Base-by-base conservation (phyloP, 2,888 invertebrate species). In the Xanthia togata region DNA sequence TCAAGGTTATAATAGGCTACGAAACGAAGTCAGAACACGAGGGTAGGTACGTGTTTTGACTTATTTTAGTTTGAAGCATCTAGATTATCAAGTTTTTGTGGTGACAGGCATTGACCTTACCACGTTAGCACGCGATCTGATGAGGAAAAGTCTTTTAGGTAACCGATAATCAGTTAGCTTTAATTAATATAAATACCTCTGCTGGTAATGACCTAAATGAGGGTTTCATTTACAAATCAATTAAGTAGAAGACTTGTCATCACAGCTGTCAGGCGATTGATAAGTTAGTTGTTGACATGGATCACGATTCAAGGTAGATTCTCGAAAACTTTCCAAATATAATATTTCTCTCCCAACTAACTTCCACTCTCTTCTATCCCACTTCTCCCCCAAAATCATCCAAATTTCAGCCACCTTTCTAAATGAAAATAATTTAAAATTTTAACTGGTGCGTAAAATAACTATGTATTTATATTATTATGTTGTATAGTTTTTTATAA, bases 161-260 rank as follows among this genome's bases (percentile, higher is more conserved):
- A 67, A 75, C 47, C 26, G 75, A 75, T 55, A 62, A 63, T 41
- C 31, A 26, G 35, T 65, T 53, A 79, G 20, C n/a, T 59, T 70
- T 70, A 62, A 75, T 80, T 50, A 67, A 47, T n/a, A 67, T n/a
- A 44, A 76, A 62, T 31, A 26, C 23, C 23, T 60, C 6, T 38
- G 4, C 31, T 57, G 55, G 14, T 65, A 75, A 55, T 75, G 11
- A 80, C 31, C 9, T 44, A 67, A 80, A 70, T 75, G 47, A 62
- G 41, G 62, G 70, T 77, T 50, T 76, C 8, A 57, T 35, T 70
- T 81, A 75, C 55, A 68, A 70, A 75, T 60, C 41, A 14, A 70
- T 70, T 81, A 41, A 76, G 76, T 65, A 60, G n/a, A 68, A 63
- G 59, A 73, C 14, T n/a, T n/a, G 57, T 78, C 80, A 78, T 65